Conservation (phyloP, 1,140 invertebrate genomes). For the Leguminivora glycinivorella region DNA sequence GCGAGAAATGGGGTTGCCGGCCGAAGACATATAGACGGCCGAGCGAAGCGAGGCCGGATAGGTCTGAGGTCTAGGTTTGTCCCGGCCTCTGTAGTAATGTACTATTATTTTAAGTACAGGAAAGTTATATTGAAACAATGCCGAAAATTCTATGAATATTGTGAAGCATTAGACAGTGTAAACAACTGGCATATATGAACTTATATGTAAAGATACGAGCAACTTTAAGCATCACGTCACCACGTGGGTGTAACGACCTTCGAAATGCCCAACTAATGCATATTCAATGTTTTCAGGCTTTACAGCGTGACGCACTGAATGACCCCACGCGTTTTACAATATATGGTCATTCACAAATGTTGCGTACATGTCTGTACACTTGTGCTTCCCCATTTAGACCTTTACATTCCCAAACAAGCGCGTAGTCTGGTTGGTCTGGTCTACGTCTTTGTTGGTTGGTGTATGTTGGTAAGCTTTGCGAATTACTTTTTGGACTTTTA, state of each 20-base stretch:
- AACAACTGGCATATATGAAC: too few species aligned
- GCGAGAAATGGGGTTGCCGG: too few species aligned
- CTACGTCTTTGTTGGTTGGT: background rate
- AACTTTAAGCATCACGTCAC: background rate
- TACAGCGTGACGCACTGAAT: conserved; percentile 17
- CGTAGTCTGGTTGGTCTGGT: background rate
- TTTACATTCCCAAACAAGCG: background rate
- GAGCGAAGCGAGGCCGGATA: too few species aligned
- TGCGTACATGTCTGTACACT: background rate
- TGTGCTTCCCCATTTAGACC: background rate
- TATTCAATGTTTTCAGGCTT: conserved; percentile 19
- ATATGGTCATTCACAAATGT: background rate
- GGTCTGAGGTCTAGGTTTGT: too few species aligned
- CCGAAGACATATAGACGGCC: too few species aligned
- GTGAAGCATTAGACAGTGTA: too few species aligned
- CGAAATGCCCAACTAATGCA: conserved; percentile 15
- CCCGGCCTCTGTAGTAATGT: too few species aligned
- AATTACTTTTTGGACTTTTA: conserved; percentile 25
- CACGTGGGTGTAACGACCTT: conserved; percentile 12
- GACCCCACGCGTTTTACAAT: conserved; percentile 1
- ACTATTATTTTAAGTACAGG: too few species aligned
- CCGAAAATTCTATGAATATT: too few species aligned
- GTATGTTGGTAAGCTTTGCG: conserved; percentile 39
- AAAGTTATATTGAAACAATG: too few species aligned
- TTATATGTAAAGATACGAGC: too few species aligned